Percentiles rank a stretch among this genome's conserved stretches.
These are phyloP conservation scores for Tenebrio molitor DNA, from an alignment of 1,140 invertebrate genomes.

Conservation along the genomic window DNA sequence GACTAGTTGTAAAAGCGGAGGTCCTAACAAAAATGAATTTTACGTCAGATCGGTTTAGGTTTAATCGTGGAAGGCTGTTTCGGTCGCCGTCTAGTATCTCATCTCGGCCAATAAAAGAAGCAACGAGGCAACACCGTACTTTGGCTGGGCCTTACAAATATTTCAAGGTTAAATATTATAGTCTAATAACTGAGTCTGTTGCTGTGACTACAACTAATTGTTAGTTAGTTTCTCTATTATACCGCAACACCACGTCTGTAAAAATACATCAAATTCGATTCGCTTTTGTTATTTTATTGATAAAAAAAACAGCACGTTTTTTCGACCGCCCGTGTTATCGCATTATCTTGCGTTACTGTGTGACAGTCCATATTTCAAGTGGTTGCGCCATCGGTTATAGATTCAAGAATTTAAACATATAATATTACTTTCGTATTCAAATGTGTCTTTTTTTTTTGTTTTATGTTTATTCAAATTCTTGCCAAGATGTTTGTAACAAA, in stretches of 20 bases:
- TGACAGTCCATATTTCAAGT: constrained; percentile 53
- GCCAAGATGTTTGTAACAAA: neutral
- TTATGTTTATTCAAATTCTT: neutral
- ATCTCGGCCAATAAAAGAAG: constrained; percentile 26
- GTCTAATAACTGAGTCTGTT: constrained; percentile 44
- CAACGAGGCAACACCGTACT: constrained; percentile 32
- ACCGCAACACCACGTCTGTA: constrained; percentile 17
- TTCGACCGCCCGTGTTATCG: constrained; percentile 42
- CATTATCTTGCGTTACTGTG: constrained; percentile 53
- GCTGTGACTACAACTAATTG: constrained; percentile 38
- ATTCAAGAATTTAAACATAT: constrained; percentile 33
- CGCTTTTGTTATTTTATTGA: constrained; percentile 6
- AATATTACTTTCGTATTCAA: constrained; percentile 36
- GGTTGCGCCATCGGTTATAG: constrained; percentile 35
- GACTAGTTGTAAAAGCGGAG: neutral
- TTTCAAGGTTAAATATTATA: constrained; percentile 57
- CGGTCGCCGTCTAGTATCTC: constrained; percentile 4
- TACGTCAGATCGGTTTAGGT: neutral
- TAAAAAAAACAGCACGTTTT: neutral
- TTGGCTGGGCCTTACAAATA: constrained; percentile 54
- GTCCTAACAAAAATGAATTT: neutral
- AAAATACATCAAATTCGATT: constrained; percentile 11
- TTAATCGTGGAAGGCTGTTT: neutral
- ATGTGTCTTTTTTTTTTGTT: constrained; percentile 11
- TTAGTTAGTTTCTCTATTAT: constrained; percentile 32